Base-by-base conservation (phyloP, 2,888 invertebrate genomes). In the Oscheius sp. region DNA sequence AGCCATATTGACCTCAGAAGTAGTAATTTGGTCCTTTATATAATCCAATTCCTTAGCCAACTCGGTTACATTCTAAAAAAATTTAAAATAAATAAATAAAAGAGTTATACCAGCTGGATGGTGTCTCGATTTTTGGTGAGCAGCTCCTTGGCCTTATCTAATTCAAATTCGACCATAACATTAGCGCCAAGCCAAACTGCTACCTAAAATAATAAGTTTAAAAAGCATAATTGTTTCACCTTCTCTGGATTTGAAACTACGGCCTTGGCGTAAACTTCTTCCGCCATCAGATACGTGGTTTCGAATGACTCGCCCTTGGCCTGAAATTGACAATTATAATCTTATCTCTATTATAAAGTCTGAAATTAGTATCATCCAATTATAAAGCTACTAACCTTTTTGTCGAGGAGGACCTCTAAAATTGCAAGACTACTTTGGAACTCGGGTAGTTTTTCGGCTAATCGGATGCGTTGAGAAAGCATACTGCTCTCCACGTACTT, bases 1-100 rank as follows among this genome's bases (percentile, higher is more conserved):
- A 33, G 97, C 96, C 94, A 97, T 96, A 88, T 96, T 97, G 27
- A 79, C 71, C 46, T 98, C 97, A 52, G 95, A 94, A 23, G 96
- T 97, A 17, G 97, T 98, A 86, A 94, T 93, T 89, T 97, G 97
- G 90, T 97, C 96, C 86, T 96, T 91, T 68, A 96, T 90, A 88
- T 95, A 96, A 88, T 95, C 94, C 81, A 96, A 90, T 89, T 96
- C 96, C 86, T 93, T 92, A 83, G 95, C 94, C 42, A 96, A 92
- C 88, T 92, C 92, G 33, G 45, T 63, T 8, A 73, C 64, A 39
- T 52, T 52, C 69, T 70, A 53, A 39, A n/a, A n/a, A n/a, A 71
- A 71, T 52, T 17, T 48, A 45, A 64, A 39, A 37, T 1, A 17
- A 3, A 64, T 10, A 45, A 17, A 61, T 39, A 45, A 3, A 61